phyloP scores from a whole-genome alignment of 2,797 vertebrate species.

The Tachyglossus aculeatus region DNA sequence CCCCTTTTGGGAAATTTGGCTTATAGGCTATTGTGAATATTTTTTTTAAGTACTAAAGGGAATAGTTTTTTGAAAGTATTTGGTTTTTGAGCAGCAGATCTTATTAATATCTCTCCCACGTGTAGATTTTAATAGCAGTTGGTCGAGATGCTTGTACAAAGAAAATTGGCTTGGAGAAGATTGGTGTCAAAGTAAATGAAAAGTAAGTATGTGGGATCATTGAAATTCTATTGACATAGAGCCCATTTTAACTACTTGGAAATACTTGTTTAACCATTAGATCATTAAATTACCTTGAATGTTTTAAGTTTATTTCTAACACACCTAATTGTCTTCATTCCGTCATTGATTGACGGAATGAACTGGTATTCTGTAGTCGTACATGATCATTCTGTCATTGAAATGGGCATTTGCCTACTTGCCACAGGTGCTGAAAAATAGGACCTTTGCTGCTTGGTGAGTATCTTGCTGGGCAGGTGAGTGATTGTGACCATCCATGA shows the following conservation, averaged over 20 bases:
- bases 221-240: neutral
- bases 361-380: neutral
- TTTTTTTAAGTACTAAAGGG: too few species aligned
- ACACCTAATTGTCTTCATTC: neutral
- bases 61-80: too few species aligned
- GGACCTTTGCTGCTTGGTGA: too few species aligned
- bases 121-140: constrained; percentile 90
- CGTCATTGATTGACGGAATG: neutral
- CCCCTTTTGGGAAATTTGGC: too few species aligned
- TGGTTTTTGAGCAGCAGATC: neutral
- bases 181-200: constrained; percentile 86
- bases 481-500: neutral
- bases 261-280: neutral
- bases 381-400: neutral
- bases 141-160: constrained; percentile 92
- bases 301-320: neutral
- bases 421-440: neutral
- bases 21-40: too few species aligned
- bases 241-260: neutral
- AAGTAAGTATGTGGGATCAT: constrained; percentile 77
- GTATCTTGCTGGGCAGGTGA: neutral
- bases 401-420: neutral
- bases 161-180: constrained; percentile 89
- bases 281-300: neutral
- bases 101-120: neutral